Evolutionary conservation across 2,888 invertebrate species (phyloP), one percentile per base, ranked within the genome.

Genomic region (Helleia helle): DNA sequence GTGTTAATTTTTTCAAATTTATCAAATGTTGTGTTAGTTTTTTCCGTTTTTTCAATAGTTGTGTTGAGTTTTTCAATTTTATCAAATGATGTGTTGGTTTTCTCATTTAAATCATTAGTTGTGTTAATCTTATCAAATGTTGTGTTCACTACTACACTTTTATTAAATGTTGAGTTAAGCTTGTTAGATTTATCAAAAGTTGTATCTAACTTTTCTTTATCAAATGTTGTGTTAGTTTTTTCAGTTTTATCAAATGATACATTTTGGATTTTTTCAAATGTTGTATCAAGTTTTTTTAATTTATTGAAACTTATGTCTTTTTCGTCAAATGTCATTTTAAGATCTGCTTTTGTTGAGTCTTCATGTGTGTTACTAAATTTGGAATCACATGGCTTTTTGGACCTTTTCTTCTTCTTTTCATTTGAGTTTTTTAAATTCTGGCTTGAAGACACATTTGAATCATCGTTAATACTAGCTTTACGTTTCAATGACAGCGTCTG

Each of bases 161-260:
- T 28, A 28, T 28, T 4, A 28, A 14, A 13, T 28, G 28, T 31
- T 41, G 52, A 59, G 31, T 61, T 53, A 40, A 14, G 3, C 14
- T 13, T 13, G 7, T 14, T n/a, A 12, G 12, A 1, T 7, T 28
- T 28, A 9, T 31, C 31, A 31, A 31, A 18, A 9, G 18, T 31
- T 1, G 6, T 17, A 4, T 31, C 17, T n/a, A 3, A 2, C 3
- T 15, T 8, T 5, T 52, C 47, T 49, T 55, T 59, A 17, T 66
- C 62, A 56, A 56, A 62, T 9, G 62, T 64, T 14, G 51, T 48
- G 38, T 65, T 55, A 2, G 45, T 27, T 24, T 39, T 44, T n/a
- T n/a, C n/a, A n/a, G n/a, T n/a, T n/a, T n/a, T n/a, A 25, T 43
- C 37, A 29, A 43, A 54, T n/a, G 3, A n/a, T n/a, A n/a, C n/a